phyloP scores from a whole-genome alignment of 2,797 vertebrate genomes.

The Vespertilio murinus region DNA sequence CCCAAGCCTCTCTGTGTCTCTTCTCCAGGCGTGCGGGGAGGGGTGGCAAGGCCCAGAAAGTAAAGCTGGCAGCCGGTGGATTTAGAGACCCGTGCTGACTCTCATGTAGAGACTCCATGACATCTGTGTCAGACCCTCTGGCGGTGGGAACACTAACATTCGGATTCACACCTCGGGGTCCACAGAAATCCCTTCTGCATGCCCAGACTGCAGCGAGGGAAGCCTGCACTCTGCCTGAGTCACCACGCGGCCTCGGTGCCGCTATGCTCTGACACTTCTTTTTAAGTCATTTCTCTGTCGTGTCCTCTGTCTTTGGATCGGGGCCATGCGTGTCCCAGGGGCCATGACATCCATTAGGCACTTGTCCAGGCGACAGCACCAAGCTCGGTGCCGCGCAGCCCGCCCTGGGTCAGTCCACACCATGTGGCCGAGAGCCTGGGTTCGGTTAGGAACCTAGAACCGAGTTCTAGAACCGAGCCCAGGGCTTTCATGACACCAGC shows the following conservation, averaged over 20 bases:
- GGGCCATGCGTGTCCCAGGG: fast-evolving
- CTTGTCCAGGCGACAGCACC: fast-evolving
- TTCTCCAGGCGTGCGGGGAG: neutral
- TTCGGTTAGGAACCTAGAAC: neutral
- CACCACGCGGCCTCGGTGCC: fast-evolving
- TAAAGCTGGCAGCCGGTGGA: neutral
- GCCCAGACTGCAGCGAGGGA: neutral
- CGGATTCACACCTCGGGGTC: neutral
- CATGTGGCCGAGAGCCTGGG: neutral
- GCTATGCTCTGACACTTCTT: neutral
- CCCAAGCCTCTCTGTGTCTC: neutral
- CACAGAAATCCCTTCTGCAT: neutral
- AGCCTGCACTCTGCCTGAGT: fast-evolving
- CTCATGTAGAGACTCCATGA: neutral
- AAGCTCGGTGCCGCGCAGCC: fast-evolving
- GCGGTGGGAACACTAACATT: neutral
- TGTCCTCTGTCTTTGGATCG: neutral
- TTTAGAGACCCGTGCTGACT: neutral
- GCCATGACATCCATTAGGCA: fast-evolving
- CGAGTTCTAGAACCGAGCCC: neutral
- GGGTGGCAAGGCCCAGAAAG: neutral
- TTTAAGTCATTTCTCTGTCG: neutral
- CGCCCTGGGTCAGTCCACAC: fast-evolving
- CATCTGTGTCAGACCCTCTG: fast-evolving
- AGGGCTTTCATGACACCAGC: neutral